Percentiles rank a stretch among this genome's conserved stretches.
phyloP scores from a whole-genome alignment of 2,888 invertebrate species.

The Cinara cedri region DNA sequence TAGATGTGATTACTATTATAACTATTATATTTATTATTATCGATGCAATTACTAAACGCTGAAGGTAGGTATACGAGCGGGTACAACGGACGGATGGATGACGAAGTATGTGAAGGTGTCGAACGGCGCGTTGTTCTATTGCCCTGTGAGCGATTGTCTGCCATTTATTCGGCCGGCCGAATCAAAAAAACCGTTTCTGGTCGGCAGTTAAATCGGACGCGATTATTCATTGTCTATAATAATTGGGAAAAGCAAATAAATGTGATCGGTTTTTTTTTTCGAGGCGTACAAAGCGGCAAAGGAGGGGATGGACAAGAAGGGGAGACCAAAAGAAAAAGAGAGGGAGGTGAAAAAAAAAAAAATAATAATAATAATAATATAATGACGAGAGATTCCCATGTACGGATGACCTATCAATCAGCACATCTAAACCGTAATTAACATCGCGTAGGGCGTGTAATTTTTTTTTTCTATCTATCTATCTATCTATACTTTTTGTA shows the following conservation, averaged over 20 bases:
- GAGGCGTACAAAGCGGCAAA: not conserved
- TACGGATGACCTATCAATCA: slow-evolving; percentile 55
- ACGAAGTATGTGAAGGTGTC: slow-evolving; percentile 50
- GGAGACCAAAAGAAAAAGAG: not conserved
- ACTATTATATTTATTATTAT: slow-evolving; percentile 37
- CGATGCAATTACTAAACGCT: slow-evolving; percentile 43
- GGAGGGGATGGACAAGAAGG: not conserved
- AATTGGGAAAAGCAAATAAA: slow-evolving; percentile 59
- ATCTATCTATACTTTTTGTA: slow-evolving; percentile 9
- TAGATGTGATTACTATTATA: slow-evolving; percentile 3
- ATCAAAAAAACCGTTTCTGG: slow-evolving; percentile 49
- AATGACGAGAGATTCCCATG: slow-evolving; percentile 53
- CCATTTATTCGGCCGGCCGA: slow-evolving; percentile 52
- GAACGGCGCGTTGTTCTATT: slow-evolving; percentile 43
- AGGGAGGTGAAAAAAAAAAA: slow-evolving; percentile 13
- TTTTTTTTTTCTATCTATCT: slow-evolving; percentile 35
- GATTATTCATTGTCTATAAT: slow-evolving; percentile 59
- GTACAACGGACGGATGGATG: slow-evolving; percentile 12
- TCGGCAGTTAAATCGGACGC: slow-evolving; percentile 57
- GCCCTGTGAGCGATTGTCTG: slow-evolving; percentile 50
- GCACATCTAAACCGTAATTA: slow-evolving; percentile 48
- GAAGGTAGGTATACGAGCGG: not conserved
- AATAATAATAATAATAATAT: slow-evolving; percentile 38
- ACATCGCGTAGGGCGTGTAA: slow-evolving; percentile 48
- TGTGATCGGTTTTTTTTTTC: slow-evolving; percentile 57